Evolutionary conservation across 2,797 vertebrate genomes (phyloP).

Genomic region (Glyptemys insculpta): DNA sequence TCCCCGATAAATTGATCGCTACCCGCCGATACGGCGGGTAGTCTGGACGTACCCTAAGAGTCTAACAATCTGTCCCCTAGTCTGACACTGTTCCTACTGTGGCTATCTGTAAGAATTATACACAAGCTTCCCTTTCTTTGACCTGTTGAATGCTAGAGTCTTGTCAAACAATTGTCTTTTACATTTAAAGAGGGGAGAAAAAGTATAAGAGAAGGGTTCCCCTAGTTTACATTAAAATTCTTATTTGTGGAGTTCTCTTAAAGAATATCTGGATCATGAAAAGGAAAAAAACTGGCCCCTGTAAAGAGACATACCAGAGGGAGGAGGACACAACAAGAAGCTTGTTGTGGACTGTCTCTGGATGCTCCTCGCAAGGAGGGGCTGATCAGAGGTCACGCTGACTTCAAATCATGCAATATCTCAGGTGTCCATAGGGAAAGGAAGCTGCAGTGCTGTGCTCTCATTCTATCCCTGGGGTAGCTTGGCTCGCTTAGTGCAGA

Average conservation of each 20-base stretch:
- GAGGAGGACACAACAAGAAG: fast-evolving
- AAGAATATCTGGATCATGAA: background rate
- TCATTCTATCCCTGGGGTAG: too few species aligned
- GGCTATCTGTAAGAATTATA: background rate
- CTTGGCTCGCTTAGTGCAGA: fast-evolving
- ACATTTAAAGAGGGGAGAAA: background rate
- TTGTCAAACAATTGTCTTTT: background rate
- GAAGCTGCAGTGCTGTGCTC: background rate
- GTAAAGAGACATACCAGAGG: fast-evolving
- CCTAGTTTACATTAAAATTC: background rate
- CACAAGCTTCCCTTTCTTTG: background rate
- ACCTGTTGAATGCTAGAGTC: background rate
- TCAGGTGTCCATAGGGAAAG: background rate
- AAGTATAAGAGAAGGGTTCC: background rate
- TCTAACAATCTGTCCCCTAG: background rate
- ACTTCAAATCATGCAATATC: fast-evolving
- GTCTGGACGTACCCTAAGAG: background rate
- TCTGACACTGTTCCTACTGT: background rate
- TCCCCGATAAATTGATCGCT: too few species aligned
- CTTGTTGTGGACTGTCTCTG: background rate
- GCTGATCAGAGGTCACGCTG: background rate
- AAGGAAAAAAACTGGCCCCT: background rate
- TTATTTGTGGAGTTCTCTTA: background rate
- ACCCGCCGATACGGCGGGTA: too few species aligned
- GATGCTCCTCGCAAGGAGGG: background rate